Base-by-base conservation (phyloP, 2,888 invertebrate species). In the Sepioteuthis lessoniana region DNA sequence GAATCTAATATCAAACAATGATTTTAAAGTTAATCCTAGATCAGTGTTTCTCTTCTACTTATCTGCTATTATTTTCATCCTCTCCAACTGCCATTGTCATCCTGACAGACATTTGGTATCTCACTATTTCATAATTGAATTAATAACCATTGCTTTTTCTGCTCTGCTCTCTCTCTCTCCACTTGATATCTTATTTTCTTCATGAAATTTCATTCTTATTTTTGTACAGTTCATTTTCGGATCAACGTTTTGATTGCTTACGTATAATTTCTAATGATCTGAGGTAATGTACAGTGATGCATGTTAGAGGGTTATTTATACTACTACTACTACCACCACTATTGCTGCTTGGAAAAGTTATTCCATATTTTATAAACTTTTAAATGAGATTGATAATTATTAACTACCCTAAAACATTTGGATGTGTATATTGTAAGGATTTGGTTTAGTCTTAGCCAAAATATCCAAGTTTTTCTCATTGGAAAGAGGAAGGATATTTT, bases 181-280 rank as follows among this genome's bases (percentile, higher is more conserved):
- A 1, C 90, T 16, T 19, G n/a, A 31, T 4, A 92, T n/a, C n/a
- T n/a, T 19, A 3, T 5, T 94, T 50, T 35, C 46, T 91, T 50
- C 42, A 76, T n/a, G n/a, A 76, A n/a, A 76, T 46, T 28, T 60
- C 50, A 92, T 31, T 91, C 91, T 91, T 91, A 19, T 91, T 91
- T 76, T 91, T 91, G 91, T 42, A 46, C 91, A 38, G 55, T 38
- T 93, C 93, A n/a, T 76, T 38, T 60, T 55, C 42, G 55, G 60
- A 93, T 60, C 38, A 38, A 25, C 93, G 76, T 21, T 93, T 93
- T 90, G n/a, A 46, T 90, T 93, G 90, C 91, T 91, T 42, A 91
- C 91, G 91, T 42, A 42, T 91, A 91, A 42, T 91, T 91, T 91
- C 42, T 91, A 91, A 91, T 91, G 91, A 91, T 91, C 91, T 8